Evolutionary conservation across 35 echinoderm and acorn worm genomes (phyloP), one percentile per base, ranked within the genome.

Genomic region (Hemicentrotus pulcherrimus): DNA sequence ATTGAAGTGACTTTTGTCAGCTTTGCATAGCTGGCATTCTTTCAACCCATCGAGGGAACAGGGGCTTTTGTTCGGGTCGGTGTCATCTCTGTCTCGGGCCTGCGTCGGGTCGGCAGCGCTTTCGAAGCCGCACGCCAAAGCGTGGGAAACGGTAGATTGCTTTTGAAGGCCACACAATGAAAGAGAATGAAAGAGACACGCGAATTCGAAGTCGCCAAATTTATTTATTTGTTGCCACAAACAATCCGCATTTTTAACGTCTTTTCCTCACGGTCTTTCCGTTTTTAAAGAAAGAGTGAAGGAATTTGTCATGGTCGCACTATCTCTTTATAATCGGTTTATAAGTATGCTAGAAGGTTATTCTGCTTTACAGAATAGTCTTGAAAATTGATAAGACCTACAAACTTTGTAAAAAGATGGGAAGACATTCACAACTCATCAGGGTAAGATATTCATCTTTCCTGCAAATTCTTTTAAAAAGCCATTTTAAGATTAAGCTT

Each of bases 11-110:
- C 88, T 90, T 90, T 90, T 90, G 88, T 90, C 88, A 47, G 6
- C n/a, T 90, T 90, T 90, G 88, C 88, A 90, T 90, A 90, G 88
- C 88, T 33, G 32, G 88, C 88, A 90, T 90, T 35, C 31, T 90
- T 90, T 90, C 88, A 45, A 90, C 6, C 46, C 19, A 32, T 2
- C 88, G 4, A 24, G 32, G 88, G 88, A 32, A 28, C 31, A 47
- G 9, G 88, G 32, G 88, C 32, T 28, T 45, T 90, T 90, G 88
- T 90, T 47, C 88, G 88, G 88, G 14, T 30, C 88, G 88, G 88
- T 33, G 32, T 90, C 88, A 90, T 90, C 88, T 16, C 33, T 90
- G 18, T 33, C 12, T 33, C 46, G 88, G 46, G 46, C 15, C 46
- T 30, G 46, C 88, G 88, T 28, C 88, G 88, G 88, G 32, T 33